phyloP scores from a whole-genome alignment of 2,797 vertebrate species.

The Myotis vivesi region DNA sequence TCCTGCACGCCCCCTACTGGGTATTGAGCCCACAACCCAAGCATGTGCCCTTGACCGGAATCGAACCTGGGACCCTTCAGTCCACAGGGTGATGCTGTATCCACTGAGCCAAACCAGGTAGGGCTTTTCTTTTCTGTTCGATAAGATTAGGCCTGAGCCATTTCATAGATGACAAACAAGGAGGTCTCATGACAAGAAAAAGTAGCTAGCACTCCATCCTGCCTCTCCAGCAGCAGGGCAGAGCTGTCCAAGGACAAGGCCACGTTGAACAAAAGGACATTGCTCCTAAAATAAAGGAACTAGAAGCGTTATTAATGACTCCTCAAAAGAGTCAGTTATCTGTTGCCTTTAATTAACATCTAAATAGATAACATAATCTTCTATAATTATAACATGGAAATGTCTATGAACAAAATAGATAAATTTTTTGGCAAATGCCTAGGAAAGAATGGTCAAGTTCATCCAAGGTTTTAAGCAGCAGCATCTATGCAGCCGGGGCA shows the following conservation, averaged over 20 bases:
- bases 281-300: not conserved
- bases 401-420: slow-evolving; percentile 63
- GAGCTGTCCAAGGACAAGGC: not conserved
- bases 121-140: not conserved
- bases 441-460: not conserved
- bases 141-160: not conserved
- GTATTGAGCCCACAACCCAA: not conserved
- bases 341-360: slow-evolving; percentile 65
- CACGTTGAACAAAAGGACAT: not conserved
- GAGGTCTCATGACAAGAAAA: not conserved
- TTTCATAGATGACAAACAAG: not conserved
- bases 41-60: not conserved
- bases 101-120: not conserved
- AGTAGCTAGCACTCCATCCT: not conserved
- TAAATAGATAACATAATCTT: slow-evolving; percentile 57
- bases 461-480: not conserved
- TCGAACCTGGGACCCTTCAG: not conserved
- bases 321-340: not conserved
- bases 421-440: not conserved
- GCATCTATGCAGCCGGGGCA: not conserved
- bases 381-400: slow-evolving; percentile 55
- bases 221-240: not conserved
- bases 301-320: not conserved
- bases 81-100: not conserved
- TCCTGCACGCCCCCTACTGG: no score